Evolutionary conservation across 2,797 vertebrate genomes (phyloP), one percentile per base, ranked within the genome.

Genomic region (Enteromius mattozi): DNA sequence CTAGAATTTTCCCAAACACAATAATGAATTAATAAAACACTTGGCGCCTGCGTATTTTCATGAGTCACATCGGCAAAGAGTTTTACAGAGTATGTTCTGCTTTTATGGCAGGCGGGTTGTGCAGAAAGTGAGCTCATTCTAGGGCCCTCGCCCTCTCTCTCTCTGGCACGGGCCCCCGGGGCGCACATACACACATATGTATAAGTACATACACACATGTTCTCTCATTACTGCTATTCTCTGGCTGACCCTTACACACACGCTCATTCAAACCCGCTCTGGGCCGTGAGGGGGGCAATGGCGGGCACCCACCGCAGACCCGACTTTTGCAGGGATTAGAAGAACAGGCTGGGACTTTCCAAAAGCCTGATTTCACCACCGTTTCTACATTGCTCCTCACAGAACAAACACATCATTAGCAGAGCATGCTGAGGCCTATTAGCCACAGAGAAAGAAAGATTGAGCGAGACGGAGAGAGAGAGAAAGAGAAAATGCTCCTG

Each of bases 11-110:
- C 88, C 86, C 81, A 91, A 93, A 93, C 92, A 93, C 92, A 93
- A 93, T 93, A 92, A 95, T 93, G 91, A 94, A 95, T 94, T 95
- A 94, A 95, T 94, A 93, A 94, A 94, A 88, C 88, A 92, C 92
- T 93, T 94, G 95, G 94, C 94, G 91, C 94, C 94, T 93, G 92
- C 76, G 87, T 89, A 92, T 93, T 95, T 95, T 95, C 95, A 95
- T 95, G 94, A 95, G 93, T 93, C 94, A 94, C 94, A 94, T 93
- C 93, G 93, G 92, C 91, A 89, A 88, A 80, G 33, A 59, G 61
- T 87, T 89, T 89, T 84, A 86, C 74, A 40, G 82, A 37, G 82
- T 78, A 79, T 87, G 85, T 40, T 78, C 86, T 78, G 81, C 84
- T 84, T 87, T 87, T 87, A 88, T 88, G 81, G 87, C 78, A 86